Base-by-base conservation (phyloP, 1,140 invertebrate species). In the Drosophila parabipectinata region DNA sequence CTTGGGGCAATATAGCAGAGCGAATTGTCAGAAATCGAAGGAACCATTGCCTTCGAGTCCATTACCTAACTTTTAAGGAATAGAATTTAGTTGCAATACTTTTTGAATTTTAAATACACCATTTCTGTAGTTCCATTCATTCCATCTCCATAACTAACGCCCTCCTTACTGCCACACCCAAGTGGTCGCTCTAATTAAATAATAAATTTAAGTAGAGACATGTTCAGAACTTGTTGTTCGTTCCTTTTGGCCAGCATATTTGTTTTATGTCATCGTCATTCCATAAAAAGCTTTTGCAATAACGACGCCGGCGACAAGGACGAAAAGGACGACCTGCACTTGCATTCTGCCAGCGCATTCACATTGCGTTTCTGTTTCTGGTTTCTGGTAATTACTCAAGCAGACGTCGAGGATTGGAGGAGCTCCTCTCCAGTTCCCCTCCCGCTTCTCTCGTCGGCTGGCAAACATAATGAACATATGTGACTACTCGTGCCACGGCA, bases 381-480 rank as follows among this genome's bases (percentile, higher is more conserved):
- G 77, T 78, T 67, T 26, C 79, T 84, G 80, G 82, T 84, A 84
- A 84, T 84, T 84, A 84, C 80, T 84, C 81, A 84, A 84, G 80
- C 77, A 84, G 77, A 80, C 81, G 62, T 76, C 61, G 81, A 77
- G 75, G 77, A 69, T 75, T 58, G 54, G 62, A 81, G 67, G 56
- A 84, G 82, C 41, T 18, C 14, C n/a, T 18, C 41, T 44, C n/a
- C 39, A 41, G 81, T 80, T 10, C 32, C 32, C 58, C 62, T 30
- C 41, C 44, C 47, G 39, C 59, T 32, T 37, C 54, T 64, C 80
- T 87, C 74, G 80, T 81, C 82, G 81, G 73, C 82, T 45, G 72
- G 77, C 81, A 83, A 80, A 83, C 76, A 82, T 84, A 84, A 82
- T 83, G 79, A 83, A 82, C 79, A 83, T 75, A 79, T 84, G 81